phyloP scores from a whole-genome alignment of 1,140 invertebrate species.

The Riptortus pedestris region DNA sequence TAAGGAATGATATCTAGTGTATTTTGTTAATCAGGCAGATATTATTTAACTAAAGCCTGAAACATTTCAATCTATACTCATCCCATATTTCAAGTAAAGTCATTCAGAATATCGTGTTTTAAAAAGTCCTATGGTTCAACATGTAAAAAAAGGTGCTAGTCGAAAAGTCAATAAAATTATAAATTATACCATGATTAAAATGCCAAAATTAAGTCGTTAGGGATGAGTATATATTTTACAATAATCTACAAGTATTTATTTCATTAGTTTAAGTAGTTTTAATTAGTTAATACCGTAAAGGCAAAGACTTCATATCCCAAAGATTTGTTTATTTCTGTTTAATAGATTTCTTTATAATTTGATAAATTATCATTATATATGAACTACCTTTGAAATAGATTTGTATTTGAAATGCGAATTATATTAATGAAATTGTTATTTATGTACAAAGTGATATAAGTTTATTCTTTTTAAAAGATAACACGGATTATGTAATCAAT shows the following conservation, averaged over 20 bases:
- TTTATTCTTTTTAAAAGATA: slow-evolving; percentile 12
- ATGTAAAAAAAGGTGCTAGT: slow-evolving; percentile 16
- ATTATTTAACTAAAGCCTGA: neutral
- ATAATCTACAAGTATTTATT: slow-evolving; percentile 18
- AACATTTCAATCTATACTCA: slow-evolving; percentile 6
- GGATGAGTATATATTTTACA: slow-evolving; percentile 18
- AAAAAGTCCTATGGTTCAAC: too few species aligned
- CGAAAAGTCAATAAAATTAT: neutral
- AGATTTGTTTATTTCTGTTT: slow-evolving; percentile 17
- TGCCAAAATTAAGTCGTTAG: slow-evolving; percentile 13
- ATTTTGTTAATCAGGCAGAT: neutral
- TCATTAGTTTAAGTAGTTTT: slow-evolving; percentile 17
- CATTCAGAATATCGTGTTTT: too few species aligned
- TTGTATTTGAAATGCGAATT: slow-evolving; percentile 9
- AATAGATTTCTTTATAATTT: slow-evolving; percentile 17
- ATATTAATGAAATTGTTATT: slow-evolving; percentile 15
- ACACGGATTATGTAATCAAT: neutral
- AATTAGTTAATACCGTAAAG: slow-evolving; percentile 17
- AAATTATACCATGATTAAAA: slow-evolving; percentile 5
- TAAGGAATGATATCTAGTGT: neutral
- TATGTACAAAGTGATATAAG: slow-evolving; percentile 12
- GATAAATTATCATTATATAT: slow-evolving; percentile 10
- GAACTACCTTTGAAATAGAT: slow-evolving; percentile 15
- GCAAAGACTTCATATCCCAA: slow-evolving; percentile 21
- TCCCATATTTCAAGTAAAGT: too few species aligned